phyloP scores from a whole-genome alignment of 2,888 invertebrate species.

The Metallyticus violacea region DNA sequence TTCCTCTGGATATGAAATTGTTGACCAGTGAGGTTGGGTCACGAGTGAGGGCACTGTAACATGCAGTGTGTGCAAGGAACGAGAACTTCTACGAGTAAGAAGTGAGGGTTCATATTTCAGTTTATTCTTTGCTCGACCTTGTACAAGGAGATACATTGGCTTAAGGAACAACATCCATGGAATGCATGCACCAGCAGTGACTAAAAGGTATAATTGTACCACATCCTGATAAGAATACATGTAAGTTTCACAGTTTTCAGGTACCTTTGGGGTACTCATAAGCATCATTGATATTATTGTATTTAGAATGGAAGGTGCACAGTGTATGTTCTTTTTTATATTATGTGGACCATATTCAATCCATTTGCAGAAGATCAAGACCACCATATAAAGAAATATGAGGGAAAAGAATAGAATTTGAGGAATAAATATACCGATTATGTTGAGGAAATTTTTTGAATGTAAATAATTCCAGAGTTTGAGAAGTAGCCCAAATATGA shows the following conservation, averaged over 20 bases:
- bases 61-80: not conserved
- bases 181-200: slow-evolving; percentile 65
- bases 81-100: not conserved
- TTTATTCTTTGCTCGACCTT: not conserved
- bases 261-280: slow-evolving; percentile 51
- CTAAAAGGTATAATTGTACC: slow-evolving; percentile 63
- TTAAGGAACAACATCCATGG: slow-evolving; percentile 71
- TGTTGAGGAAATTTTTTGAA: slow-evolving; percentile 41
- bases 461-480: slow-evolving; percentile 41
- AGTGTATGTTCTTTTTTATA: slow-evolving; percentile 48
- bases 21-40: not conserved
- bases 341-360: slow-evolving; percentile 52
- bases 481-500: slow-evolving; percentile 69
- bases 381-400: slow-evolving; percentile 57
- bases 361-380: slow-evolving; percentile 71
- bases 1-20: not conserved
- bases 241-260: slow-evolving; percentile 51
- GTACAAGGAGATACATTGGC: not conserved
- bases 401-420: slow-evolving; percentile 53
- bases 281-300: slow-evolving; percentile 81
- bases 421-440: slow-evolving; percentile 55
- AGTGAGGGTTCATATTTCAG: too few species aligned
- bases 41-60: not conserved
- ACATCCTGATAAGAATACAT: slow-evolving; percentile 58
- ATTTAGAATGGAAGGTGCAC: slow-evolving; percentile 76